Percentiles rank a stretch among this genome's conserved stretches.
Conservation (phyloP, 2,888 invertebrate genomes). For the Campaea margaritaria region DNA sequence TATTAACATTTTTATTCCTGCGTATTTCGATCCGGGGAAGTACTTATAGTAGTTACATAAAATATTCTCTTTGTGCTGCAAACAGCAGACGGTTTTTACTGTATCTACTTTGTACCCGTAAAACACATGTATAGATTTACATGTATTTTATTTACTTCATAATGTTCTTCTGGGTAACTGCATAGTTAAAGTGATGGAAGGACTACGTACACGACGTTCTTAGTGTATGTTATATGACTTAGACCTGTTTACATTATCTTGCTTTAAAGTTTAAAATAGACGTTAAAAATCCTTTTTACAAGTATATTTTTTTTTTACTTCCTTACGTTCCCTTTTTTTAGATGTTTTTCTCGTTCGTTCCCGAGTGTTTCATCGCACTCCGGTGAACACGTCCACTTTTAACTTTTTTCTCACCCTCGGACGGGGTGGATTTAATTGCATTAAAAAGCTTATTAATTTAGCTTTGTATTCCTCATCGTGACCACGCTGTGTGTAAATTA, state of each 20-base stretch:
- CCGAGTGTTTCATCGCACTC: conserved; percentile 28
- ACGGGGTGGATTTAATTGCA: conserved; percentile 54
- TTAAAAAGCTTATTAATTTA: conserved; percentile 58
- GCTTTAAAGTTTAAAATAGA: too few relatives aligned
- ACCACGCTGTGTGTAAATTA: conserved; percentile 50
- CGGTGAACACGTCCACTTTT: conserved; percentile 40
- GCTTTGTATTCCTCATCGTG: conserved; percentile 48
- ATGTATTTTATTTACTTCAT: too few relatives aligned
- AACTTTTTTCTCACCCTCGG: conserved; percentile 39
- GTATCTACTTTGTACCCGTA: too few relatives aligned
- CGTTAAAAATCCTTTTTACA: conserved; percentile 8
- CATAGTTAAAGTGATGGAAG: too few relatives aligned
- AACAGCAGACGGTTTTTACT: neutral
- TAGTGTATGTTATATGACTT: too few relatives aligned
- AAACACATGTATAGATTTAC: too few relatives aligned
- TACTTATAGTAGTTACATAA: conserved; percentile 19
- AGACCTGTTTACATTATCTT: too few relatives aligned
- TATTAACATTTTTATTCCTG: neutral
- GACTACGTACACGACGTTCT: too few relatives aligned
- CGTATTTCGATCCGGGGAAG: neutral
- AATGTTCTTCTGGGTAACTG: too few relatives aligned
- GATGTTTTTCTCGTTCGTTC: conserved; percentile 21
- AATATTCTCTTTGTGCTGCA: conserved; percentile 14
- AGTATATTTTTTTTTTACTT: conserved; percentile 18
- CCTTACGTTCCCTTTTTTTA: conserved; percentile 39